Conservation (phyloP, 2,113 vertebrate genomes). For the Corythornis vintsioides region DNA sequence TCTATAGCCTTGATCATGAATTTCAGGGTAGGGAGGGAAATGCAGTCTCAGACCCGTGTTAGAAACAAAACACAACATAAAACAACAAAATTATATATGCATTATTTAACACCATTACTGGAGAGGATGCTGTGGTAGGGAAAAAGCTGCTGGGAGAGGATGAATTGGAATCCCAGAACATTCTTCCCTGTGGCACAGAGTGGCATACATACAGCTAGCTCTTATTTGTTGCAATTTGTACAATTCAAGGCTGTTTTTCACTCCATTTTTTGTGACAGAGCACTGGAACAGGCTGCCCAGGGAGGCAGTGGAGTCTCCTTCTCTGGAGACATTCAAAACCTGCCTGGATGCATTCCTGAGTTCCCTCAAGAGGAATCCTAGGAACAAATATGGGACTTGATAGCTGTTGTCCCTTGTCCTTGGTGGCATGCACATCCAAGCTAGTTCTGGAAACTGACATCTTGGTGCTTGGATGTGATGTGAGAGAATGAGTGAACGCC, state of each 20-base stretch:
- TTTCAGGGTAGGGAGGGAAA: background rate
- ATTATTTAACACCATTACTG: constrained; percentile 66
- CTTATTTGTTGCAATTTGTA: constrained; percentile 25
- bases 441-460: background rate
- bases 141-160: constrained; percentile 25
- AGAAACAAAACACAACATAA: constrained; percentile 25
- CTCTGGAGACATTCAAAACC: too few species aligned
- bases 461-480: background rate
- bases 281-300: too few species aligned
- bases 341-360: too few species aligned
- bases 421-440: background rate
- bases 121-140: constrained; percentile 31
- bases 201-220: background rate
- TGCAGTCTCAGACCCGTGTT: background rate
- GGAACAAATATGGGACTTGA: background rate
- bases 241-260: constrained; percentile 19
- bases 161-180: constrained; percentile 22
- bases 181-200: constrained; percentile 53
- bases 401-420: background rate
- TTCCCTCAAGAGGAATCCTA: background rate
- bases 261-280: background rate
- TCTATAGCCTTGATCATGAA: background rate
- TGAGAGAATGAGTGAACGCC: background rate
- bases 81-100: constrained; percentile 47
- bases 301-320: too few species aligned